These are phyloP conservation scores for Sinosuthora webbiana DNA, from an alignment of 2,113 vertebrate genomes.

Conservation along the genomic window DNA sequence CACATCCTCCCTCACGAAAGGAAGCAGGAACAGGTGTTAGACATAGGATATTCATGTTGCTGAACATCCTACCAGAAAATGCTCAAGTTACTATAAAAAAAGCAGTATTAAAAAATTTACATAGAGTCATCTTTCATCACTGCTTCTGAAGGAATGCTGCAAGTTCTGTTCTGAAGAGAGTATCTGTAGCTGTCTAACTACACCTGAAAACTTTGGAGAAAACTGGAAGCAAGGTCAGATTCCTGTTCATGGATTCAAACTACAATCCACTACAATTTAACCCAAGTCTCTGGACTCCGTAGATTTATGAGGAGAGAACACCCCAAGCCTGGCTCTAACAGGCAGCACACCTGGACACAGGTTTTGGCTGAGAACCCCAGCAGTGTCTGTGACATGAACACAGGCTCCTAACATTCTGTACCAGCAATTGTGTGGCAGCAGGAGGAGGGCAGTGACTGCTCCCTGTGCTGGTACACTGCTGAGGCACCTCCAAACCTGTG, in stretches of 20 bases:
- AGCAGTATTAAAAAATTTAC: neutral
- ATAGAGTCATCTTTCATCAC: neutral
- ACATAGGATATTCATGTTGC: neutral
- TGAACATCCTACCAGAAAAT: conserved; percentile 1
- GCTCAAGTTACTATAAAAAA: neutral
- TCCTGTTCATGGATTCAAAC: neutral
- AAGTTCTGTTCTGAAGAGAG: neutral
- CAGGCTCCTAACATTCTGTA: neutral
- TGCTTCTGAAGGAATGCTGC: neutral
- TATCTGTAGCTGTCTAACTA: neutral
- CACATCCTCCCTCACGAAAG: neutral
- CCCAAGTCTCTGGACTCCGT: neutral
- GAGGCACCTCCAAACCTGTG: neutral
- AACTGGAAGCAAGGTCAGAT: neutral
- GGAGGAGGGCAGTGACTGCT: neutral
- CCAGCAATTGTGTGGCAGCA: neutral
- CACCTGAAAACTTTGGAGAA: neutral
- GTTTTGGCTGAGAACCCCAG: neutral
- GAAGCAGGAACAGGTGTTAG: neutral
- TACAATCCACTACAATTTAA: neutral
- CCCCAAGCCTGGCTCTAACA: neutral
- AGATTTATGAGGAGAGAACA: neutral
- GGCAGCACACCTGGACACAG: neutral
- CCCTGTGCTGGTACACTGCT: neutral
- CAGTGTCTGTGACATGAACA: fast-evolving